Percentiles rank a stretch among this genome's conserved stretches.
These are phyloP conservation scores for Myiopsitta monachus DNA, from an alignment of 2,113 vertebrate genomes.

Conservation along the genomic window DNA sequence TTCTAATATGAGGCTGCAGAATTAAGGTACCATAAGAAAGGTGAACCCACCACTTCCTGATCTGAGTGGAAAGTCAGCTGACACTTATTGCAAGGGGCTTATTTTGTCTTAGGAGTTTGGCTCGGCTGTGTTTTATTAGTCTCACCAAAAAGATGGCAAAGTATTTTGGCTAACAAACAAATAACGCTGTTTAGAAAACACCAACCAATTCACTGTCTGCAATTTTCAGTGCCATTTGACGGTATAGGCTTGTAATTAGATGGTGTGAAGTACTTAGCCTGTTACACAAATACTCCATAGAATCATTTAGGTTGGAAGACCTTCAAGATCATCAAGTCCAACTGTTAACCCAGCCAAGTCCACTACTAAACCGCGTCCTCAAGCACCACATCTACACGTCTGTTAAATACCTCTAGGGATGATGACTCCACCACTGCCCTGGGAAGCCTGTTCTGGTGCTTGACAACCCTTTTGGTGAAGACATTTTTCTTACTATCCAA, in stretches of 20 bases:
- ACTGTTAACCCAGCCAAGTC: background rate
- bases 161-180: constrained; percentile 12
- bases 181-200: background rate
- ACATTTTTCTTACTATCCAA: background rate
- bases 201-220: background rate
- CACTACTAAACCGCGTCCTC: background rate
- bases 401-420: background rate
- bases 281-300: constrained; percentile 19
- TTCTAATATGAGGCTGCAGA: background rate
- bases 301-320: background rate
- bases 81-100: background rate
- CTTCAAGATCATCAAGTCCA: background rate
- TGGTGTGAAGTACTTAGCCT: constrained; percentile 16
- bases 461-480: background rate
- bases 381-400: background rate
- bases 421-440: background rate
- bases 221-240: background rate
- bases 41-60: background rate
- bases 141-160: background rate
- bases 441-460: background rate
- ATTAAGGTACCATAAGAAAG: background rate
- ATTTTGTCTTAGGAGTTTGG: background rate
- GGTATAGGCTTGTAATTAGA: background rate
- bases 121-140: background rate
- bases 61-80: background rate